Evolutionary conservation across 2,888 invertebrate genomes (phyloP), one percentile per base, ranked within the genome.

Genomic region (Dryococelus australis): DNA sequence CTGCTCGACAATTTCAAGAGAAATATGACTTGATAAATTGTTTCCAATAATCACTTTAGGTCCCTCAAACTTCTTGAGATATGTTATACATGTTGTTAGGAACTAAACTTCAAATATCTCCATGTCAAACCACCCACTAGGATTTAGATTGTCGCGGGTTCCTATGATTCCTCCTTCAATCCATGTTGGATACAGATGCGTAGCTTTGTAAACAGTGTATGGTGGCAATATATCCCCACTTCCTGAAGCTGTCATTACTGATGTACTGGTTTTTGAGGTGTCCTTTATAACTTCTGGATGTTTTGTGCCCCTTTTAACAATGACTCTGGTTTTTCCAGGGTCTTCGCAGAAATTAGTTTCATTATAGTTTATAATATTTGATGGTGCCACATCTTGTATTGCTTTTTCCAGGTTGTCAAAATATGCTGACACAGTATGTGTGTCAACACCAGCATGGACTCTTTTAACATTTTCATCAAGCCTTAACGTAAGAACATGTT

Each of bases 51-150:
- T 86, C 12, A 86, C 86, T 24, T 79, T 35, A 6, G 43, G 28
- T 24, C 79, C 86, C 13, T 86, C 20, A 9, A 12, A 24, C 3
- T 80, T 86, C 26, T 79, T 79, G 24, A 79, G n/a, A 35, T 43
- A 86, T 2, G 86, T 8, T n/a, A 86, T 28, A 65, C 78, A 27
- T 0, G 65, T 87, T 20, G n/a, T 47, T 1, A 51, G 5, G 26
- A 87, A 88, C 88, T 87, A 88, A 6, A 87, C 86, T 35, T 88
- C 85, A 78, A 88, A 87, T 5, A 85, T 85, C n/a, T 10, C 43
- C 86, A 87, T 79, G 20, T 88, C 88, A 86, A 88, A 88, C 87
- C 87, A 88, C 27, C 87, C 87, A 86, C 85, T 80, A 13, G 47
- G 43, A 86, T 85, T 88, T 0, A 78, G 27, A 78, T 85, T 86